Evolutionary conservation across 2,888 invertebrate genomes (phyloP), one percentile per base, ranked within the genome.

Genomic region (Oligia fasciuncula): DNA sequence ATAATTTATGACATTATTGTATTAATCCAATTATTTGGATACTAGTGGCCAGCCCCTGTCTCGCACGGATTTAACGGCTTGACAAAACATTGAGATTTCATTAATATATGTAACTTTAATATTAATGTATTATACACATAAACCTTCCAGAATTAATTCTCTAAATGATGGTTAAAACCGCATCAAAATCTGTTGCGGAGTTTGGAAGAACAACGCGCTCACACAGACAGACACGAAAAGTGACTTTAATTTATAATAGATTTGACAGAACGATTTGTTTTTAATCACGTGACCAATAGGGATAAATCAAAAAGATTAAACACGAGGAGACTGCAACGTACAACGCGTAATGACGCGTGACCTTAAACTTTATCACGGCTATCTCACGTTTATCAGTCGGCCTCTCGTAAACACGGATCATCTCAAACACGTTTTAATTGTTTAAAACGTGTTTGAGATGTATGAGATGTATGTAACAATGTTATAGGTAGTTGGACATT

Each of bases 311-410:
- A 43, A 35, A 69, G 40, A 62, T 69, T 77, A 73, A 84, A 43
- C 79, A 85, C 57, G 68, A 69, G 74, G 60, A 69, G 57, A 5
- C 13, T n/a, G 51, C 69, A 51, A 60, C 40, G 49, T 60, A 74
- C 17, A 82, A 57, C 82, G 75, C 72, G 80, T 77, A 78, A 71
- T 73, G 57, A 79, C 86, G 88, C 85, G 86, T 92, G 90, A 91
- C 91, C 89, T 90, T 86, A 86, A 85, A 87, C 87, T 90, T 82
- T 62, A 85, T 85, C 79, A 78, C 29, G 77, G 85, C 79, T 84
- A 90, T 85, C 77, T 76, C 68, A 84, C 71, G 77, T 78, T 83
- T 85, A 85, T 85, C 81, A 51, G 66, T 74, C 54, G 78, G 67
- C 66, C 78, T 80, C 74, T 81, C 62, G 81, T 88, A 85, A 88